Conservation (phyloP, 2,797 vertebrate genomes). For the Podarcis lilfordi region DNA sequence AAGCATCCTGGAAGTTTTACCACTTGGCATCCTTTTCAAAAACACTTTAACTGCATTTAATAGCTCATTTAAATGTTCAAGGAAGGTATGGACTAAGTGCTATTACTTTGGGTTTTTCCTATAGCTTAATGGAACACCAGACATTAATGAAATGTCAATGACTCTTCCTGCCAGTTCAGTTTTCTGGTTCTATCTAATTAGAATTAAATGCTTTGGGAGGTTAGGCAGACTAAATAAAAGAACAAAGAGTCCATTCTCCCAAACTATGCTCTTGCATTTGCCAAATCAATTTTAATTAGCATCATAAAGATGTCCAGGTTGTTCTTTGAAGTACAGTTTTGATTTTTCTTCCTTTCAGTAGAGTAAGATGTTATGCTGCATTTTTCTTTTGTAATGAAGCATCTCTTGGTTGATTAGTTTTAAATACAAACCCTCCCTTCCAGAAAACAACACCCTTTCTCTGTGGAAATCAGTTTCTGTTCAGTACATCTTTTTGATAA, state of each 20-base stretch:
- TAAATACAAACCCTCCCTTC: not conserved
- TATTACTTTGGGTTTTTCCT: constrained; percentile 56
- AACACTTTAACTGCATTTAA: constrained; percentile 20
- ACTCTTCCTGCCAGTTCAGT: constrained; percentile 67
- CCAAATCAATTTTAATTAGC: constrained; percentile 66
- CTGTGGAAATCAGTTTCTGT: constrained; percentile 20
- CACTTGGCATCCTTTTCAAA: constrained; percentile 43
- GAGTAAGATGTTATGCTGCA: constrained; percentile 23
- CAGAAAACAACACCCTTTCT: not conserved
- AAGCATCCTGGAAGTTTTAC: not conserved
- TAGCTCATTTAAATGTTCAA: not conserved
- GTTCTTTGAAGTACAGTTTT: constrained; percentile 50
- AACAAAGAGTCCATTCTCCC: constrained; percentile 59
- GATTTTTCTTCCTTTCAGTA: constrained; percentile 18
- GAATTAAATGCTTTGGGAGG: constrained; percentile 65
- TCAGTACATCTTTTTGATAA: constrained; percentile 22
- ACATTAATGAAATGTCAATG: constrained; percentile 72
- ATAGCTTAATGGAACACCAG: constrained; percentile 46
- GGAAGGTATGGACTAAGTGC: constrained; percentile 20
- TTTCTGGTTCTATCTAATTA: constrained; percentile 71
- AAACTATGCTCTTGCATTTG: constrained; percentile 60
- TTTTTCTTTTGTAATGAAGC: constrained; percentile 28
- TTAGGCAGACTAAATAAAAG: constrained; percentile 70
- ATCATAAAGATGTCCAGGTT: constrained; percentile 39
- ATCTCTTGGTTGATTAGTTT: not conserved